These are phyloP conservation scores for Cottoperca gobio DNA, from an alignment of 2,797 vertebrate species.

Conservation along the genomic window DNA sequence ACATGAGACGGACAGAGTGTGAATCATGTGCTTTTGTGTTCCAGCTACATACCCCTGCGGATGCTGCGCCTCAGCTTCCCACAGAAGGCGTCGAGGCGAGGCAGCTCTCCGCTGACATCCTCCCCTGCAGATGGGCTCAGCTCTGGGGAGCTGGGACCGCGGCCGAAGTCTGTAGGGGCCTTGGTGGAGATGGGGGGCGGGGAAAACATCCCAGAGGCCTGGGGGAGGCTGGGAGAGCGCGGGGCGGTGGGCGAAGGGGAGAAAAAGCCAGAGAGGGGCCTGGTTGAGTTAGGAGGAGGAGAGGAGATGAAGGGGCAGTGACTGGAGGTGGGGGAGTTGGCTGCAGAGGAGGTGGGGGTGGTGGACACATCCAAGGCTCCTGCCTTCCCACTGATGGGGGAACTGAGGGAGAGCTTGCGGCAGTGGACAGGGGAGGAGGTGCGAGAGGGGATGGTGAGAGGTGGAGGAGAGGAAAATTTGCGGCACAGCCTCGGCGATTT, in stretches of 20 bases:
- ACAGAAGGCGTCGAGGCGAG: constrained; percentile 90
- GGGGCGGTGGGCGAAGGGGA: constrained; percentile 87
- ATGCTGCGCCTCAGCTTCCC: constrained; percentile 92
- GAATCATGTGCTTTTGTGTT: constrained; percentile 26
- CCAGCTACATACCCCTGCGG: constrained; percentile 84
- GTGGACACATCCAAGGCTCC: constrained; percentile 89
- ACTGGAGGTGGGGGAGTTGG: constrained; percentile 88
- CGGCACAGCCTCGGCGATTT: constrained; percentile 94
- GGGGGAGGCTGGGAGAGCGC: constrained; percentile 82
- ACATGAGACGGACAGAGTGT: constrained; percentile 9
- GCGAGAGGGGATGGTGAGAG: constrained; percentile 88
- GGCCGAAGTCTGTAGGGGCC: constrained; percentile 88
- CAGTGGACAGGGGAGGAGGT: constrained; percentile 92
- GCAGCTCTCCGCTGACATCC: constrained; percentile 86
- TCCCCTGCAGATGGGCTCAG: constrained; percentile 84
- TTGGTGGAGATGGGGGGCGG: constrained; percentile 85
- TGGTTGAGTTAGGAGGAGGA: constrained; percentile 82
- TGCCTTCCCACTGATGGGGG: constrained; percentile 86
- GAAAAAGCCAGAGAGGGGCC: constrained; percentile 83
- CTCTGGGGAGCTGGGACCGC: constrained; percentile 88
- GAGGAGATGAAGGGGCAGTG: constrained; percentile 83
- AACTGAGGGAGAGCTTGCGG: constrained; percentile 93
- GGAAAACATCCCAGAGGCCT: constrained; percentile 73
- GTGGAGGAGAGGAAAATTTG: constrained; percentile 96
- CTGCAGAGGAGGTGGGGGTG: constrained; percentile 85